These are phyloP conservation scores for Danio tinwini DNA, from an alignment of 2,797 vertebrate genomes.

Conservation along the genomic window DNA sequence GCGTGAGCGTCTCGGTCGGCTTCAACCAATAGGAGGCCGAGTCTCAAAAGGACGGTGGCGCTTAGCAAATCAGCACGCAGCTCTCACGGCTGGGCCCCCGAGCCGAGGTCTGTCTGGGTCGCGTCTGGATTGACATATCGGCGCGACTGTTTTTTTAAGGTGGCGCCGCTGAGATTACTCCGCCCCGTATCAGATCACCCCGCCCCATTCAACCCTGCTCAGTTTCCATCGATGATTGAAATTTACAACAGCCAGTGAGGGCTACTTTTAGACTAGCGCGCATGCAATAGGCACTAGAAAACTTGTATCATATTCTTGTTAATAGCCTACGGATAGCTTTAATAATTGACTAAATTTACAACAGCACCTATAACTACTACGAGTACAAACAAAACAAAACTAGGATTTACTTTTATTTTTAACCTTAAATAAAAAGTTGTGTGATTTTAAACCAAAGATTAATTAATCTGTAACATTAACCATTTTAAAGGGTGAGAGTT, in stretches of 20 bases:
- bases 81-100: slow-evolving; percentile 64
- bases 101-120: slow-evolving; percentile 73
- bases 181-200: slow-evolving; percentile 32
- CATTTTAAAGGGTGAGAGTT: no score
- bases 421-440: not conserved
- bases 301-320: not conserved
- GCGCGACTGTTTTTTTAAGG: slow-evolving; percentile 79
- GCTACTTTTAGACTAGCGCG: slow-evolving; percentile 14
- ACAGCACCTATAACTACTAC: not conserved
- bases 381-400: not conserved
- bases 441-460: not conserved
- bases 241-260: slow-evolving; percentile 28
- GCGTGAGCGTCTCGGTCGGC: slow-evolving; percentile 70
- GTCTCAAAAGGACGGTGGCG: slow-evolving; percentile 40
- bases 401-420: not conserved
- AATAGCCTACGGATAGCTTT: not conserved
- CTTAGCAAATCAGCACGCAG: slow-evolving; percentile 63
- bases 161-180: slow-evolving; percentile 76
- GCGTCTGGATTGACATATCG: slow-evolving; percentile 72
- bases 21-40: slow-evolving; percentile 69
- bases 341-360: not conserved
- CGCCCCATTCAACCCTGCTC: slow-evolving; percentile 6
- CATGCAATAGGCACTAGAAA: not conserved
- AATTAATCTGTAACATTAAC: no score
- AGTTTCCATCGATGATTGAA: slow-evolving; percentile 33